Base-by-base conservation (phyloP, 2,113 vertebrate genomes). In the Brachyhypopomus gauderio region DNA sequence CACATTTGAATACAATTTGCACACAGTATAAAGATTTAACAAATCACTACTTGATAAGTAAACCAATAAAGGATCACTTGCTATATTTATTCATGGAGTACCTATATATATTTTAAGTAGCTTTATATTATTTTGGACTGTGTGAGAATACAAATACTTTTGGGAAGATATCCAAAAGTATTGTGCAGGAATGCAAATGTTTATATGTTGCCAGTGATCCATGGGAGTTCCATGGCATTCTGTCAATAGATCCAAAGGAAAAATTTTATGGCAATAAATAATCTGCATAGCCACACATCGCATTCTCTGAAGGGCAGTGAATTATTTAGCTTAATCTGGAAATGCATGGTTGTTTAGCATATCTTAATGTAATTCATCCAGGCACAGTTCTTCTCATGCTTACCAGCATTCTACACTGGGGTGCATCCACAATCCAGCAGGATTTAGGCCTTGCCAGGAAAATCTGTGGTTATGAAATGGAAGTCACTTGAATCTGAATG, bases 271-370 rank as follows among this genome's bases (percentile, higher is more conserved):
- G 83, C 86, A 90, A 90, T 92, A 92, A 92, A 93, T 92, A 93
- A 93, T 92, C 90, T 73, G 91, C 87, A 84, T 85, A 88, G 89
- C 86, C 88, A 88, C 91, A 91, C 87, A 91, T 90, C 86, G 89
- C 85, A 88, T 86, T 88, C 85, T 91, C 88, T 90, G 89, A 92
- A 92, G 89, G 89, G 86, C 88, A 89, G 90, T 93, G 91, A 93
- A 94, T 92, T 92, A 93, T 94, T 93, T 92, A 94, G 90, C 89
- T 86, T 93, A 93, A 93, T 93, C 92, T 93, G 87, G 90, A 88
- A 92, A 92, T 91, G 91, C 89, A 89, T 82, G 89, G 93, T 90
- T 92, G 91, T 93, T 93, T 93, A 93, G 93, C 90, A 93, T 91
- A 92, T 93, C 92, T 92, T 92, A 92, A 93, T 93, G 91, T 88